These are phyloP conservation scores for Heliconius erato DNA, from an alignment of 2,888 invertebrate species.

Conservation along the genomic window DNA sequence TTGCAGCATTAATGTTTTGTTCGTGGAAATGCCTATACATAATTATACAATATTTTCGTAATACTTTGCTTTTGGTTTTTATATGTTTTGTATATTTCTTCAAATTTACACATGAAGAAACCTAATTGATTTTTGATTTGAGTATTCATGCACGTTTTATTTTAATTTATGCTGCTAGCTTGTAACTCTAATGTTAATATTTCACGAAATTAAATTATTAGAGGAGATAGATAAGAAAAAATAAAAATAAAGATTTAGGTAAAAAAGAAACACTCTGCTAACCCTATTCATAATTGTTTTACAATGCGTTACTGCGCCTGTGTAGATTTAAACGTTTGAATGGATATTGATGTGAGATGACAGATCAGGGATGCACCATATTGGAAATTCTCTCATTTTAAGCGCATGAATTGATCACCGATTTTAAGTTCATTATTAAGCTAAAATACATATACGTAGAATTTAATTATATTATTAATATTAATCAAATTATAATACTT, in stretches of 20 bases:
- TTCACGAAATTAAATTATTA: too few species aligned
- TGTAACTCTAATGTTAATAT: too few species aligned
- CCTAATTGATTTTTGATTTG: too few species aligned
- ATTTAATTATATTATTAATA: background rate
- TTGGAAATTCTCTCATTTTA: background rate
- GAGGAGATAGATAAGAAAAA: too few species aligned
- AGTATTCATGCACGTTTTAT: too few species aligned
- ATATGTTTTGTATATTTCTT: too few species aligned
- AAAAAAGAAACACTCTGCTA: background rate
- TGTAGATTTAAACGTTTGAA: constrained; percentile 1
- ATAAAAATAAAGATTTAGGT: background rate
- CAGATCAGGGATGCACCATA: background rate
- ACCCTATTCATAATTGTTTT: background rate
- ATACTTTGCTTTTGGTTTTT: too few species aligned
- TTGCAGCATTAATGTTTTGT: too few species aligned
- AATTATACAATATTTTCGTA: too few species aligned
- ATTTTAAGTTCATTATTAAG: background rate
- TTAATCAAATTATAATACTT: background rate
- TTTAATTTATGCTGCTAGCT: too few species aligned
- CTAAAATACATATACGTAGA: background rate
- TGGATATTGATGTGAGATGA: background rate
- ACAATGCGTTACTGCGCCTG: background rate
- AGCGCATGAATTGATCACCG: background rate
- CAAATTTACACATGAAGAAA: too few species aligned
- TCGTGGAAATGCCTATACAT: too few species aligned